Percentiles rank a stretch among this genome's conserved stretches.
These are phyloP conservation scores for Agrotis ipsilon DNA, from an alignment of 2,888 invertebrate species.

Conservation along the genomic window DNA sequence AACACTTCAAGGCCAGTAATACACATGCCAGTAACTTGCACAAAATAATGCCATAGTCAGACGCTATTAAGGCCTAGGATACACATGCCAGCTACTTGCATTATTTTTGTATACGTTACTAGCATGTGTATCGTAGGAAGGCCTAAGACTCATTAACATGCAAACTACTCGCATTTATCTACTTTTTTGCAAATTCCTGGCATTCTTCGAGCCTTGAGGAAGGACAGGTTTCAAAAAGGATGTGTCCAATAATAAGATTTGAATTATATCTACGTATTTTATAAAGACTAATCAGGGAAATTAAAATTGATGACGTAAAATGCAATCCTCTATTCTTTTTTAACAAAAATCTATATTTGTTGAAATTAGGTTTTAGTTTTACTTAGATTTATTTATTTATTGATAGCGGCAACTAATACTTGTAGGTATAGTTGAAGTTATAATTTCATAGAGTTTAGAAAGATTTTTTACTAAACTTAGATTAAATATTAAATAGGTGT, in stretches of 20 bases:
- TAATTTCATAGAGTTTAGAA: neutral
- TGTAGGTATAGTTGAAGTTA: neutral
- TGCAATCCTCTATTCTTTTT: neutral
- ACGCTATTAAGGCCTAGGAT: no score
- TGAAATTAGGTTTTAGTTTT: neutral
- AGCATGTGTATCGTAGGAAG: no score
- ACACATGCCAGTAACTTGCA: no score
- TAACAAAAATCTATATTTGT: neutral
- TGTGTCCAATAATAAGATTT: constrained; percentile 11
- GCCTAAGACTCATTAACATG: no score
- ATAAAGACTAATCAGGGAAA: neutral
- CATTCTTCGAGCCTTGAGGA: no score
- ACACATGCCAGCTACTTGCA: no score
- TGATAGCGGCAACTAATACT: neutral
- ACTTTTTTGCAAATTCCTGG: no score
- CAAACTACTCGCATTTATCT: no score
- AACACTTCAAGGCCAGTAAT: no score
- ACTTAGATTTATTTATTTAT: constrained; percentile 11
- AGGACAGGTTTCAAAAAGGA: no score
- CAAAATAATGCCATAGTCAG: no score
- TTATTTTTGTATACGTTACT: no score
- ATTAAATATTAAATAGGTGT: neutral
- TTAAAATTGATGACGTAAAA: neutral
- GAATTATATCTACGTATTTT: neutral
- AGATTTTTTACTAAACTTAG: constrained; percentile 9